Evolutionary conservation across 2,888 invertebrate species (phyloP), one percentile per base, ranked within the genome.

Genomic region (Tenodera sinensis): DNA sequence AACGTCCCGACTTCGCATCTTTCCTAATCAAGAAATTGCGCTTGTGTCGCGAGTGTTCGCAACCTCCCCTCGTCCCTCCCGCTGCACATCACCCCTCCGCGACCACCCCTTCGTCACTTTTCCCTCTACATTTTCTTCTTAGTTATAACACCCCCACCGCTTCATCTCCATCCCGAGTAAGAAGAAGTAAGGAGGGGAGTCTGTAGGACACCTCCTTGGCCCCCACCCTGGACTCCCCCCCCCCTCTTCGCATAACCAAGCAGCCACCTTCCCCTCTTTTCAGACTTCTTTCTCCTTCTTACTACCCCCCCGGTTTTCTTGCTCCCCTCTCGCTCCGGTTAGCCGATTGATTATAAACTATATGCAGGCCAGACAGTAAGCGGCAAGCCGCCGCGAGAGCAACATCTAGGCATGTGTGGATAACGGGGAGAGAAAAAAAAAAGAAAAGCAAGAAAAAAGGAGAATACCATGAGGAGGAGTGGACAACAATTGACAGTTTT

Each of bases 261-360:
- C 90, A 90, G 87, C 87, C 89, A 81, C 88, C 89, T 89, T 89
- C 87, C 42, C 30, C 87, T 86, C 28, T 28, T 81, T 71, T 25
- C 25, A 71, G 54, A 86, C 28, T 81, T 86, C 85, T 85, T 85
- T 85, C 89, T 88, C 54, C 54, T 71, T 71, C 54, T 71, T 71
- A 71, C 54, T 71, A 71, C 54, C 54, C 54, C 30, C 54, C 54
- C 54, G 54, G 30, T 83, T 83, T 84, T 86, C 83, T 83, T 86
- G 30, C 42, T 30, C 84, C 84, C 83, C 88, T 86, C 87, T 85
- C 88, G 28, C 88, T 54, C 89, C 82, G 88, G 89, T 89, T 82
- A 85, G 89, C 54, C 91, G 90, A 91, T 91, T 91, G 91, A 91
- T 91, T 91, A 89, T 91, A 91, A 91, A 90, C 90, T 91, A 89